Base-by-base conservation (phyloP, 2,113 vertebrate species). In the Brienomyrus longianalis region DNA sequence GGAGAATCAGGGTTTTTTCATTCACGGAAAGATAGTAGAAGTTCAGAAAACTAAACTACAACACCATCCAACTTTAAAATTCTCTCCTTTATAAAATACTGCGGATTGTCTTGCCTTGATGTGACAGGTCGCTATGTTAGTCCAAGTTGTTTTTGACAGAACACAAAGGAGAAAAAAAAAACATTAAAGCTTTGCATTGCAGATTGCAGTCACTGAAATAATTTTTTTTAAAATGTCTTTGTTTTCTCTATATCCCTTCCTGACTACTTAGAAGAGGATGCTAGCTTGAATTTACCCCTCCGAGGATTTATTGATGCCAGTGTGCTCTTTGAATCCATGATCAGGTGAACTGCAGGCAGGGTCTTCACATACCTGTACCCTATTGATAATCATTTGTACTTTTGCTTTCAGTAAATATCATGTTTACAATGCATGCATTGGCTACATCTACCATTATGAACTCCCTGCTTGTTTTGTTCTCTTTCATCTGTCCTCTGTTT, bases 131-230 rank as follows among this genome's bases (percentile, higher is more conserved):
- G 92, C 92, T 86, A 93, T 95, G 95, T 95, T 94, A 93, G 93
- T 92, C 92, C 92, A 94, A 95, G 95, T 95, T 95, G 92, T 92
- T 95, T 96, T 95, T 95, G 95, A 96, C 95, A 95, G 93, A 95
- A 93, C 92, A 95, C 94, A 95, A 94, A 94, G 92, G 91, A 91
- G 84, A 50, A 51, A 89, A 90, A 21, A 45, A 80, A 93, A 92
- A 92, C 92, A 92, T 92, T 86, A 93, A 93, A 92, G 91, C 89
- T 90, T 88, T 91, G 91, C 86, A 88, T 86, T 93, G 92, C 91
- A 91, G 91, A 95, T 94, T 93, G 90, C 89, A 89, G 95, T 91
- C 91, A 89, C 86, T 92, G 90, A 51, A 94, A 95, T 94, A 90
- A 92, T 92, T 94, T 94, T 54, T 93, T 92, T 86, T 52, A 4